Percentiles rank a stretch among this genome's conserved stretches.
Conservation (phyloP, 1,140 invertebrate species). For the Anastrepha ludens region DNA sequence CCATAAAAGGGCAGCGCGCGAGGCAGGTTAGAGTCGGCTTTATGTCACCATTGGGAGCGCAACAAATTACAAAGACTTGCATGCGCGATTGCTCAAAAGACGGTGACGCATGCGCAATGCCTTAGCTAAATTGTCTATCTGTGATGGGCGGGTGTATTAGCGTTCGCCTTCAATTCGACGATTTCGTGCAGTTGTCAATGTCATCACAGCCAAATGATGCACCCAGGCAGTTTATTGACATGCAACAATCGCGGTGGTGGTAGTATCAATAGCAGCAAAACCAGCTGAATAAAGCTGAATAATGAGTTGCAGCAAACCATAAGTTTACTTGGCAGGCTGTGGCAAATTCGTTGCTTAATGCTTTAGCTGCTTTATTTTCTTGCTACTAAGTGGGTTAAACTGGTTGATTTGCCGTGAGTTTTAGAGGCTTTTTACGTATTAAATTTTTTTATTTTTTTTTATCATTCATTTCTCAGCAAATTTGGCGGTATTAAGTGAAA, state of each 20-base stretch:
- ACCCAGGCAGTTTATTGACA: conserved; percentile 31
- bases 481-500: too few relatives aligned
- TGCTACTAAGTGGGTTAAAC: too few relatives aligned
- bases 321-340: not conserved
- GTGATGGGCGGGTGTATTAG: not conserved
- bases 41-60: not conserved
- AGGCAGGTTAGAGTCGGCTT: not conserved
- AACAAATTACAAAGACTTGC: not conserved
- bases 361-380: not conserved
- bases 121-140: not conserved
- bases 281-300: not conserved
- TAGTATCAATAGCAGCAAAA: not conserved
- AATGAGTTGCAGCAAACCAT: not conserved
- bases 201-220: not conserved
- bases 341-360: not conserved
- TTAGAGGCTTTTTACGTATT: not conserved
- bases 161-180: not conserved
- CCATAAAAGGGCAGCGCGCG: not conserved
- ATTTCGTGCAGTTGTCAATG: conserved; percentile 36
- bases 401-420: not conserved
- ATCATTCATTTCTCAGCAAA: too few relatives aligned
- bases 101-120: conserved; percentile 26
- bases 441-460: not conserved
- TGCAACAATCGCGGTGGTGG: not conserved
- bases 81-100: not conserved